These are phyloP conservation scores for Cylindroiulus punctatus DNA, from an alignment of 2,888 invertebrate species.

Conservation along the genomic window DNA sequence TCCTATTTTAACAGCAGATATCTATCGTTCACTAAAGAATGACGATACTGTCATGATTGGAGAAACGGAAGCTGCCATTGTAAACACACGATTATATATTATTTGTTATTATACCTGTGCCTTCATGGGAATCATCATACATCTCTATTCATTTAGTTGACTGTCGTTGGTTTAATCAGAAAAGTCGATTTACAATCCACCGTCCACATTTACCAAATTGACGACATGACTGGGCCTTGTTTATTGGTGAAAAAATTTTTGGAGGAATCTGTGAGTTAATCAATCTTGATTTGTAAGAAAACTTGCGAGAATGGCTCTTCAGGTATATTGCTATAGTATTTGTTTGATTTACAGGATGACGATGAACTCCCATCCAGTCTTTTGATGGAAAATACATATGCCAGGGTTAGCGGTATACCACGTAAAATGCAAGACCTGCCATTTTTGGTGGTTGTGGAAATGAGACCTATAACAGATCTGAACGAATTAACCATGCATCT, in stretches of 20 bases:
- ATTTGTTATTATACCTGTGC: neutral
- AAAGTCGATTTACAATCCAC: slow-evolving; percentile 48
- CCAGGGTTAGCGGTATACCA: neutral
- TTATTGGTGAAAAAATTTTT: slow-evolving; percentile 20
- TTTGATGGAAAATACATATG: slow-evolving; percentile 48
- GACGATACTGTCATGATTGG: slow-evolving; percentile 17
- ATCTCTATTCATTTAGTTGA: neutral
- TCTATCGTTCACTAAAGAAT: neutral
- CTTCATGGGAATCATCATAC: neutral
- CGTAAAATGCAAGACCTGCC: slow-evolving; percentile 2
- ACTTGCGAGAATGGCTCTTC: too few species aligned
- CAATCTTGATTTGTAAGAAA: neutral
- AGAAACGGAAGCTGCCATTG: neutral
- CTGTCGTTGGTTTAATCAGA: neutral
- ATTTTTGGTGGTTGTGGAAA: neutral
- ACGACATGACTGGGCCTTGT: slow-evolving; percentile 38
- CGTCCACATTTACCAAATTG: neutral
- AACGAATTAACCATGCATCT: slow-evolving; percentile 50
- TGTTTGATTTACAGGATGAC: neutral
- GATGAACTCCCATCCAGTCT: neutral
- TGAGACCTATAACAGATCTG: neutral
- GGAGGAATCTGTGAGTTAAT: neutral
- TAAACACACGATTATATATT: neutral
- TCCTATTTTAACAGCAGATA: slow-evolving; percentile 19
- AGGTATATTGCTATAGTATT: too few species aligned